phyloP scores from a whole-genome alignment of 2,888 invertebrate genomes.

The Trachelus stipa region DNA sequence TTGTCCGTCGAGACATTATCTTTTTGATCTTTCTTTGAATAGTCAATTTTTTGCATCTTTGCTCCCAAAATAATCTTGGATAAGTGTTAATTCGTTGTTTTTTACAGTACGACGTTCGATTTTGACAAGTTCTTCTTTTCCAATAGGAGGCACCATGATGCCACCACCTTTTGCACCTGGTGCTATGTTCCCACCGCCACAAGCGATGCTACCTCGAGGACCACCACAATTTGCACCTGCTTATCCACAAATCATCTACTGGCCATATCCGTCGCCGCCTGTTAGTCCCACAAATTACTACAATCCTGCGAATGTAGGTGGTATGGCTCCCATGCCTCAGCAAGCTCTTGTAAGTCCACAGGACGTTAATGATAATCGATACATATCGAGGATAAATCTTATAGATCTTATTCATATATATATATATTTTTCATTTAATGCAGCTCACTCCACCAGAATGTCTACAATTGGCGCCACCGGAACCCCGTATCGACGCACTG shows the following conservation, averaged over 20 bases:
- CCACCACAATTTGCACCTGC: constrained; percentile 73
- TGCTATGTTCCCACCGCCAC: constrained; percentile 69
- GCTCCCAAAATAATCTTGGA: no score
- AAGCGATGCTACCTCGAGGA: constrained; percentile 68
- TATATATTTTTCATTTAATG: constrained; percentile 16
- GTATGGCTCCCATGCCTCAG: constrained; percentile 58
- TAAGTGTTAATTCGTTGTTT: no score
- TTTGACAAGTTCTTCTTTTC: neutral
- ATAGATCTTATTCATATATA: neutral
- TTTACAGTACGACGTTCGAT: neutral
- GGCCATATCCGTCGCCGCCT: constrained; percentile 95
- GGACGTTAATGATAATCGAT: no score
- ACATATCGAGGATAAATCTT: neutral
- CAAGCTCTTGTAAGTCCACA: constrained; percentile 45
- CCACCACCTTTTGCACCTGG: constrained; percentile 68
- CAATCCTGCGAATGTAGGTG: constrained; percentile 70
- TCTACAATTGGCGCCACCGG: constrained; percentile 50
- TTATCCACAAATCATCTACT: constrained; percentile 79
- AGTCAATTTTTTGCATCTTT: no score
- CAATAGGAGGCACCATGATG: constrained; percentile 72
- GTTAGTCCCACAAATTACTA: constrained; percentile 92
- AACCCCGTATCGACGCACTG: constrained; percentile 52
- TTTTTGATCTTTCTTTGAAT: no score
- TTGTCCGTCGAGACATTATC: no score
- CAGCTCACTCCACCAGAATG: constrained; percentile 59